A percentile compares a stretch with the other conserved stretches of the same genome.
phyloP scores from a whole-genome alignment of 2,888 invertebrate species.

The Lissocephala sabroskyi region DNA sequence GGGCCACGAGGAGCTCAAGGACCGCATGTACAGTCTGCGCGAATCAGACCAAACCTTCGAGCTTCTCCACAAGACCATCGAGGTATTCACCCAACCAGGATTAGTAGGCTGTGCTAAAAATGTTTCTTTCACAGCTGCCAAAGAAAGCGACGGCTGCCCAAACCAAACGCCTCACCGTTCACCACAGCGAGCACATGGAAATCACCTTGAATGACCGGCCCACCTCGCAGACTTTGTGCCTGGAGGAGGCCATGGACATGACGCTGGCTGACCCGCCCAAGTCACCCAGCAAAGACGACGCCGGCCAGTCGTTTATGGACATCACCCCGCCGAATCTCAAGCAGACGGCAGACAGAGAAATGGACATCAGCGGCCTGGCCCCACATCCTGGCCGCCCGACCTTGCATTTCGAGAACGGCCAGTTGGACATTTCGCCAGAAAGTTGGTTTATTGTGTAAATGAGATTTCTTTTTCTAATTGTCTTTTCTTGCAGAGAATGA shows the following conservation, averaged over 20 bases:
- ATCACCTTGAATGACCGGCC: background rate
- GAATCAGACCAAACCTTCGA: constrained; percentile 36
- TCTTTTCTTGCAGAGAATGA: constrained; percentile 11
- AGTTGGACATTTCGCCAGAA: constrained; percentile 19
- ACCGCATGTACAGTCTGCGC: constrained; percentile 13
- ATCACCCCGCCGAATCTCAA: constrained; percentile 12
- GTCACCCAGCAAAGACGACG: background rate
- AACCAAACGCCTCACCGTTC: background rate
- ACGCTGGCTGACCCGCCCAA: background rate
- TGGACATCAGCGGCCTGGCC: too few relatives aligned
- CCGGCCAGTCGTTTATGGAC: constrained; percentile 13
- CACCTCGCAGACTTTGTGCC: background rate
- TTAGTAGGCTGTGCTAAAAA: too few relatives aligned
- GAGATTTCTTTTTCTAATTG: background rate
- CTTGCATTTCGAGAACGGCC: constrained; percentile 16
- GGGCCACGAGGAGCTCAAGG: constrained; percentile 25
- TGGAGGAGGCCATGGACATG: background rate
- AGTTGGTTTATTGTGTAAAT: background rate
- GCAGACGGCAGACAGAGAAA: too few relatives aligned
- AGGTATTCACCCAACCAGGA: background rate
- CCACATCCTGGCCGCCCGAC: too few relatives aligned
- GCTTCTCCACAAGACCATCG: constrained; percentile 26
- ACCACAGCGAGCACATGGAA: background rate
- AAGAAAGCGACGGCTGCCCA: too few relatives aligned
- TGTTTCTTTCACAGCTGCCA: background rate